These are phyloP conservation scores for Conus canariensis DNA, from an alignment of 2,888 invertebrate genomes.

Conservation along the genomic window DNA sequence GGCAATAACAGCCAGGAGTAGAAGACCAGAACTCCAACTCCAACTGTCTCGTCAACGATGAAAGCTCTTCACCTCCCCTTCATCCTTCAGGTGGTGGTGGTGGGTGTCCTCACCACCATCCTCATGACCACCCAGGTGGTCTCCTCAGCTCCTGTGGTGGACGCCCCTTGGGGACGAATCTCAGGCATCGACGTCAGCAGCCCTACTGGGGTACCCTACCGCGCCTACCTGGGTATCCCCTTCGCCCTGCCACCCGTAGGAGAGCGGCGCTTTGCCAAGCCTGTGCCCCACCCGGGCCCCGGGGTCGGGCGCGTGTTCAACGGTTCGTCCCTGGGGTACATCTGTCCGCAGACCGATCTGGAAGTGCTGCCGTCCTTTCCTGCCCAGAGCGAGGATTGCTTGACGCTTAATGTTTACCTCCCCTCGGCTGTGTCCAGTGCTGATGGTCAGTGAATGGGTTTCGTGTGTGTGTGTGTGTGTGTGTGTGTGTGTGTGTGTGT, in stretches of 20 bases:
- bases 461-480: background rate
- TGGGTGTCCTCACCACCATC: slow-evolving; percentile 74
- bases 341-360: slow-evolving; percentile 56
- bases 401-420: slow-evolving; percentile 61
- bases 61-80: background rate
- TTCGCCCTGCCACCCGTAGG: slow-evolving; percentile 63
- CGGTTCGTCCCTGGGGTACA: slow-evolving; percentile 54
- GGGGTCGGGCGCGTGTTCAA: slow-evolving; percentile 45
- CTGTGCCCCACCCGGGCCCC: slow-evolving; percentile 50
- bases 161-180: slow-evolving; percentile 39
- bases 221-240: slow-evolving; percentile 57
- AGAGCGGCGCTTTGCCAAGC: slow-evolving; percentile 54
- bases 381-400: slow-evolving; percentile 57
- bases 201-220: slow-evolving; percentile 2
- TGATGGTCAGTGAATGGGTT: background rate
- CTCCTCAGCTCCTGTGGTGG: slow-evolving; percentile 4
- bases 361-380: background rate
- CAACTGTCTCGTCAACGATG: background rate
- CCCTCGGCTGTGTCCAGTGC: slow-evolving; percentile 43
- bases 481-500: background rate
- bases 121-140: background rate
- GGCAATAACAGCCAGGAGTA: no score
- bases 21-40: no score
- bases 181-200: slow-evolving; percentile 22
- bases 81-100: background rate